Evolutionary conservation across 2,888 invertebrate genomes (phyloP), one percentile per base, ranked within the genome.

Genomic region (Drosophila greeni): DNA sequence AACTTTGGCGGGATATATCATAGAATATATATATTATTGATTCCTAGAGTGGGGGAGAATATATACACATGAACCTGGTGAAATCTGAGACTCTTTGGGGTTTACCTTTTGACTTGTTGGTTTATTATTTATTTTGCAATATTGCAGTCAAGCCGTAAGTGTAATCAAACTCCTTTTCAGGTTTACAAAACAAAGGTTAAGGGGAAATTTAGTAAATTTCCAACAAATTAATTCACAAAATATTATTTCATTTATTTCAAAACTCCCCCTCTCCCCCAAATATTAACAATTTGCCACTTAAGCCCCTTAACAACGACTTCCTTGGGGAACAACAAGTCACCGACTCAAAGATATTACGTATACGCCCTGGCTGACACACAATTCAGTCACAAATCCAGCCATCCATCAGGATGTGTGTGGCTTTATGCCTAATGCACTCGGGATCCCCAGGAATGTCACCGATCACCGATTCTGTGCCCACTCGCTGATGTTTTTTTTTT

Each of bases 401-500:
- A 76, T 76, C 71, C 68, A 76, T 76, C 75, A 77, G 66, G 54
- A 66, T 36, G 34, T 56, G 48, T 36, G 34, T 56, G 48, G 67
- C 42, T 43, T 56, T 33, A 36, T 39, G 45, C n/a, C 49, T 45
- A 43, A 66, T 49, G 67, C 67, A 66, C 67, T 57, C n/a, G 67
- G 48, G 48, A 56, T 42, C 29, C 29, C 40, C 24, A 39, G 36
- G 31, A 60, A 60, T 66, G 66, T 43, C 48, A 37, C 33, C 58
- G 67, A 66, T 67, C 58, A 45, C 36, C 29, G 45, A 45, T 67
- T 37, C 42, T 52, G 26, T 18, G 43, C 26, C 53, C 26, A 42
- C 59, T 57, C 48, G 54, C 45, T 72, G 70, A 67, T 42, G 49
- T 67, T 67, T 52, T 61, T 45, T 69, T 55, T 72, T 47, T 45